Evolutionary conservation across 2,888 invertebrate species (phyloP), one percentile per base, ranked within the genome.

Genomic region (Oasisia sp.): DNA sequence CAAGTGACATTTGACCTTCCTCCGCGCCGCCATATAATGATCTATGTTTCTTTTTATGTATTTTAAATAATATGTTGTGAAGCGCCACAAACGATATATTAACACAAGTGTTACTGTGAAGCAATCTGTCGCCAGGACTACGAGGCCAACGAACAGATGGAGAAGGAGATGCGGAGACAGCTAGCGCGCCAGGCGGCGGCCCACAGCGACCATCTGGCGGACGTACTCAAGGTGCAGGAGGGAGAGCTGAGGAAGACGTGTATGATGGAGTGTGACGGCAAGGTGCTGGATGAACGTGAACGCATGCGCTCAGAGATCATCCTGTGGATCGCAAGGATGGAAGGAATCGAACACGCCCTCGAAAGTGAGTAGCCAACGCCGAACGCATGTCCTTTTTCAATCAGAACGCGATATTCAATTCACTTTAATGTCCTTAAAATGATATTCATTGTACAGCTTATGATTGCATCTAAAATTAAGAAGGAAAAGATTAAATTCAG

Each of bases 141-240:
- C 11, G 95, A 95, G 5, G 94, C 95, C 0, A 93, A 94, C 50
- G 94, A 94, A 27, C 93, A 94, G 92, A 94, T 95, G 93, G 98
- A 98, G 95, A 97, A 97, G 91, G 98, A 98, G 93, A 96, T 99
- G 92, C 97, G 98, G 91, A 97, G 97, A 27, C 98, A 98, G 95
- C 96, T 99, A 93, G 98, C 98, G 95, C 97, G 98, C 92, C 99
- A 99, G 95, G 97, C 98, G 1, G 98, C 98, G 95, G 97, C 98
- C 0, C 98, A 99, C 96, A 97, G 97, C 91, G 98, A 99, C 95
- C 96, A 97, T 93, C 94, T 97, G 89, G 95, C 95, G 93, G 95
- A 96, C 92, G 97, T 97, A 0, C 96, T 99, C 27, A 96, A 97
- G 7, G 96, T 97, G 92, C 96, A 97, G 95, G 96, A 97, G 95